phyloP scores from a whole-genome alignment of 1,140 invertebrate genomes.

The Ceratina japonica region DNA sequence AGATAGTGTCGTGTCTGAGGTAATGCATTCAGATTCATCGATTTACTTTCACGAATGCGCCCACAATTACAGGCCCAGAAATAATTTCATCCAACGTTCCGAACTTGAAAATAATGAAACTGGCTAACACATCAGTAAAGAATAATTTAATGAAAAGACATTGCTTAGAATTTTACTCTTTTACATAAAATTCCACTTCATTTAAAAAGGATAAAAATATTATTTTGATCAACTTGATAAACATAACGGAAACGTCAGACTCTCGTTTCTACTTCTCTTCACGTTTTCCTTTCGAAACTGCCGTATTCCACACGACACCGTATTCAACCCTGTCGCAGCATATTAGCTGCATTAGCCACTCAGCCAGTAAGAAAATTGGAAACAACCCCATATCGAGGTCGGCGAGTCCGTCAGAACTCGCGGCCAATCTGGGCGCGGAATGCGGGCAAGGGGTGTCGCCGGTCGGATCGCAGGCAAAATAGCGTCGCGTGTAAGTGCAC shows the following conservation, averaged over 20 bases:
- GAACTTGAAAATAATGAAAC: too few species aligned
- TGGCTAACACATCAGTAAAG: too few species aligned
- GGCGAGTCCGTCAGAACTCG: not conserved
- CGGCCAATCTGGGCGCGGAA: not conserved
- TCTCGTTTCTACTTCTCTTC: not conserved
- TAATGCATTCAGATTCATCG: too few species aligned
- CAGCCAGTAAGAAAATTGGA: slow-evolving; percentile 15
- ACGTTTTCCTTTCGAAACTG: not conserved
- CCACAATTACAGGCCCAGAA: too few species aligned
- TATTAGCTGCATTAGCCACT: not conserved
- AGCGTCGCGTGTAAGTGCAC: slow-evolving; percentile 47
- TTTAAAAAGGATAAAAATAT: too few species aligned
- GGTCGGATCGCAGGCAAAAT: slow-evolving; percentile 26
- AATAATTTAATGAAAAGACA: too few species aligned
- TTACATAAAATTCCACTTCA: too few species aligned
- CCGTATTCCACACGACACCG: not conserved
- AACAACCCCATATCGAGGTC: not conserved
- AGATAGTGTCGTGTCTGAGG: too few species aligned
- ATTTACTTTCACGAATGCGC: too few species aligned
- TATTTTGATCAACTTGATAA: too few species aligned
- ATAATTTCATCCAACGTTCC: too few species aligned
- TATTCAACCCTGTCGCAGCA: not conserved
- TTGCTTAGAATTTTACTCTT: too few species aligned
- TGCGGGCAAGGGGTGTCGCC: not conserved
- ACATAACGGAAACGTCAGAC: not conserved